Base-by-base conservation (phyloP, 2,888 invertebrate species). In the Eupithecia pulchellata region DNA sequence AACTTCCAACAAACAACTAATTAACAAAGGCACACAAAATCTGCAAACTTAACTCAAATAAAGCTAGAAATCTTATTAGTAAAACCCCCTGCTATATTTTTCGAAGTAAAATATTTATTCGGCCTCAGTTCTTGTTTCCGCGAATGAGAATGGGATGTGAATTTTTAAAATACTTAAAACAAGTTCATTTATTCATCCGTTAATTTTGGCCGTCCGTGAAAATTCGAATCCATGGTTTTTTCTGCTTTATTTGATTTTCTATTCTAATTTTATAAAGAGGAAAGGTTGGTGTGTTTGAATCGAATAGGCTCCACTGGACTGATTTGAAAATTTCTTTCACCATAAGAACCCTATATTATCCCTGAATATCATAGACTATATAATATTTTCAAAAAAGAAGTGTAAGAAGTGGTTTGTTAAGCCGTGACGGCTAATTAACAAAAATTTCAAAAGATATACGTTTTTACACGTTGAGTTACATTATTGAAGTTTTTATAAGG, bases 41-140 rank as follows among this genome's bases (percentile, higher is more conserved):
- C 65, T 66, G 57, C 60, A 57, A 29, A 72, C 58, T 52, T 66
- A 32, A 63, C 61, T 62, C 69, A 69, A 67, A 72, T 67, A 72
- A 72, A 66, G 58, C 58, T 71, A 64, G 69, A 64, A 72, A 69
- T 70, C 69, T 69, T 69, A 73, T 69, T 67, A 72, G 42, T 55
- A 69, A 52, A 65, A 27, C 67, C 69, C 42, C 64, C 8, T 25
- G 69, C 36, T 34, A 69, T 73, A 67, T 64, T 73, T 68, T 73
- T 64, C 69, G 57, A 64, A 25, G 63, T 67, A 39, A 69, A 73
- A 69, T 73, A 73, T 73, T 73, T 73, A 73, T 69, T 52, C 52
- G 25, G 29, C 57, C 64, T 61, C 34, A 32, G 55, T 61, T 69
- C 66, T 61, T 69, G 66, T 68, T 72, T 69, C 60, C 60, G 60